These are phyloP conservation scores for Charadrius vociferus DNA, from an alignment of 2,113 vertebrate genomes.

Conservation along the genomic window DNA sequence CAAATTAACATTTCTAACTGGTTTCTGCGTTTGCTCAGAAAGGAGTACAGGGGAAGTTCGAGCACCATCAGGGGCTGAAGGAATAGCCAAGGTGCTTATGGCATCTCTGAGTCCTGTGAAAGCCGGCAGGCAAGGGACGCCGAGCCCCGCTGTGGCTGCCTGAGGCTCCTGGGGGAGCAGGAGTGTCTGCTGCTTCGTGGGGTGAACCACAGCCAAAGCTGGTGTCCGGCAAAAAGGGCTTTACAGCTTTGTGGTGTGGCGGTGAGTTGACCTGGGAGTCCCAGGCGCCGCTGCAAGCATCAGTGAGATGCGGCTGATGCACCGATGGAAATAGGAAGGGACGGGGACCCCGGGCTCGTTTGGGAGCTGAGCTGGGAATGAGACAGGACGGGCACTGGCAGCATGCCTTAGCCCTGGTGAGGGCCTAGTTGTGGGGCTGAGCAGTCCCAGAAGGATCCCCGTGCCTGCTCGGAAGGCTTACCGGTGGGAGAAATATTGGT, in stretches of 20 bases:
- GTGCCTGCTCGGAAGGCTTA: background rate
- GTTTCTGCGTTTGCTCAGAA: rapidly evolving
- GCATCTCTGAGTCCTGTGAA: background rate
- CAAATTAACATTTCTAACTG: background rate
- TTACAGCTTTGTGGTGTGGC: rapidly evolving
- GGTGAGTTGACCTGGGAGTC: background rate
- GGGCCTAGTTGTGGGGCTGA: background rate
- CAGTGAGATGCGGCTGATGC: background rate
- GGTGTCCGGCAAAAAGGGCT: background rate
- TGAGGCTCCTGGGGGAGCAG: background rate
- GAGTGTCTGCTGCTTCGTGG: background rate
- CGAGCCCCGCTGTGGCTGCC: rapidly evolving
- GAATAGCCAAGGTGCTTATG: rapidly evolving
- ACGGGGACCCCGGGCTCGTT: rapidly evolving
- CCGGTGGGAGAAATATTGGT: rapidly evolving
- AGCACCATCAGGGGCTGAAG: background rate
- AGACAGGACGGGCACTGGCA: too few relatives aligned
- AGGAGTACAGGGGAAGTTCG: background rate
- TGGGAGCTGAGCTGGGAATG: background rate
- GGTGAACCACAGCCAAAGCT: background rate
- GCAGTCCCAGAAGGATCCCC: background rate
- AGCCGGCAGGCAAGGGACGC: rapidly evolving
- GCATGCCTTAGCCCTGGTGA: rapidly evolving
- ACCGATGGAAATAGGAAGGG: background rate
- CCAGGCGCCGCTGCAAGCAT: rapidly evolving